Percentiles rank a stretch among this genome's conserved stretches.
Evolutionary conservation across 2,797 vertebrate species (phyloP).

Genomic region (Poecilia gillii): DNA sequence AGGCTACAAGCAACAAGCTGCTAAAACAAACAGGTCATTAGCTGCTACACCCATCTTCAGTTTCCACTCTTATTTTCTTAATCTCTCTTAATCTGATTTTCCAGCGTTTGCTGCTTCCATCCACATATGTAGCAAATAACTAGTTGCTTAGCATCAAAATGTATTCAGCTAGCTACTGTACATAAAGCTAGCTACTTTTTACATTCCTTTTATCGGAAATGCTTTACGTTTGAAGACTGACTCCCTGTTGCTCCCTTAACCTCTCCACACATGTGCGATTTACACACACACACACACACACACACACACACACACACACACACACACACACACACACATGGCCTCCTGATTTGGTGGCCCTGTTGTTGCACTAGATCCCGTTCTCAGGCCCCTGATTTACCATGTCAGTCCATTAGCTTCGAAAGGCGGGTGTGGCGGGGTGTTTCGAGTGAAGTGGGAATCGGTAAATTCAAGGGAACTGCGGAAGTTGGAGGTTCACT

Average conservation of each 20-base stretch:
- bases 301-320: constrained; percentile 14
- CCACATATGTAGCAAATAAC: constrained; percentile 39
- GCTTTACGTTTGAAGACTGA: constrained; percentile 63
- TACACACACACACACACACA: background rate
- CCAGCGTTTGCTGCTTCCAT: constrained; percentile 47
- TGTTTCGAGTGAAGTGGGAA: constrained; percentile 54
- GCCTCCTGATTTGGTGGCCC: constrained; percentile 65
- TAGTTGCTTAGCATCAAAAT: constrained; percentile 68
- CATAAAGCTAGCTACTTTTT: constrained; percentile 40
- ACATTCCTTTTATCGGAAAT: constrained; percentile 66
- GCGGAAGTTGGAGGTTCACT: constrained; percentile 69
- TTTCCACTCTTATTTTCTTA: constrained; percentile 51
- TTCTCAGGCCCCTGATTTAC: constrained; percentile 68
- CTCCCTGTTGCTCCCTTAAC: constrained; percentile 28
- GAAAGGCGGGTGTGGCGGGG: background rate
- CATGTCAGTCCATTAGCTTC: constrained; percentile 41
- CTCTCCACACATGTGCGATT: constrained; percentile 5
- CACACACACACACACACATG: constrained; percentile 11
- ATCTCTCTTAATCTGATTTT: constrained; percentile 23
- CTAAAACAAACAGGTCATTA: too few relatives aligned
- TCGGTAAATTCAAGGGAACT: constrained; percentile 52
- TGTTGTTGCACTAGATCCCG: constrained; percentile 51
- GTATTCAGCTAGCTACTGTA: constrained; percentile 63
- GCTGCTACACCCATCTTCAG: constrained; percentile 35
- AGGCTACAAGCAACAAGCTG: too few relatives aligned